phyloP scores from a whole-genome alignment of 2,113 vertebrate species.

The Rhineura floridana region DNA sequence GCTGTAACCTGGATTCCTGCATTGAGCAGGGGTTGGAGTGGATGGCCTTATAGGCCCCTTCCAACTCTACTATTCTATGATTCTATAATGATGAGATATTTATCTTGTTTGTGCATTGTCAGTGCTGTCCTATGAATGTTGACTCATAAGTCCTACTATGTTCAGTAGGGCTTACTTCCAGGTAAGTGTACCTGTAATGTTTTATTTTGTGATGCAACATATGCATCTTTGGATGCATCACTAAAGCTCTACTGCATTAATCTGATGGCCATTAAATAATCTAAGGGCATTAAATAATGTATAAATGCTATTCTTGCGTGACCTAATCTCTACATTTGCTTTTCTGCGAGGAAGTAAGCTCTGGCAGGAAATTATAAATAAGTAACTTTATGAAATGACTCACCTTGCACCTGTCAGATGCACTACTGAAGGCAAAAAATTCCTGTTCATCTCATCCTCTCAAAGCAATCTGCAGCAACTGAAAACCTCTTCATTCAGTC shows the following conservation, averaged over 20 bases:
- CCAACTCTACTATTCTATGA: no score
- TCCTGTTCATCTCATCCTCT: rapidly evolving
- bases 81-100: no score
- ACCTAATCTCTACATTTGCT: not conserved
- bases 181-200: not conserved
- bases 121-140: not conserved
- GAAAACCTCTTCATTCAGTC: not conserved
- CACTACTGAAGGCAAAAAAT: rapidly evolving
- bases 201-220: not conserved
- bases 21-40: no score
- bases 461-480: not conserved
- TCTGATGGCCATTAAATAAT: slow-evolving; percentile 13
- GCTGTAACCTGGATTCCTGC: no score
- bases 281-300: not conserved
- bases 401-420: not conserved
- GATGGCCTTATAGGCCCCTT: no score
- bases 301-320: not conserved
- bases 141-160: not conserved
- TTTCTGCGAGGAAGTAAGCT: slow-evolving; percentile 26
- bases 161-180: not conserved
- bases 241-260: not conserved
- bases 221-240: not conserved
- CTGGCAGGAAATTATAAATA: not conserved
- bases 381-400: not conserved
- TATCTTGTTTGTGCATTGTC: not conserved